A percentile compares a stretch with the other conserved stretches of the same genome.
These are phyloP conservation scores for Regulus satrapa DNA, from an alignment of 2,113 vertebrate genomes.

Conservation along the genomic window DNA sequence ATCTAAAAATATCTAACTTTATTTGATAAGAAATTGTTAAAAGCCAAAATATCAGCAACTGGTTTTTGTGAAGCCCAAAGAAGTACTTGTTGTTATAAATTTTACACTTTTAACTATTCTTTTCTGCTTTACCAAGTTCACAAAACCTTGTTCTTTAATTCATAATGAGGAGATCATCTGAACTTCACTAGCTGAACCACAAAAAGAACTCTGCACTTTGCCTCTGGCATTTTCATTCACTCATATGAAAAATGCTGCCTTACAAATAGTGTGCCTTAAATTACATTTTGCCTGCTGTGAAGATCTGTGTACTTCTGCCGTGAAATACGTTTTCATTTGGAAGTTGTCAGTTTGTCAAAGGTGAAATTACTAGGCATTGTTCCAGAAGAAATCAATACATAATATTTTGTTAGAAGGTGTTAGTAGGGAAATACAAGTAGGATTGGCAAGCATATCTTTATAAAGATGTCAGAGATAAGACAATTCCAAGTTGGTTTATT, in stretches of 20 bases:
- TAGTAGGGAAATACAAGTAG: neutral
- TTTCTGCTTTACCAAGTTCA: neutral
- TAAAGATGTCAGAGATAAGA: neutral
- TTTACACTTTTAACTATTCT: neutral
- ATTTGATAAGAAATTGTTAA: neutral
- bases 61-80: neutral
- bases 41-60: neutral
- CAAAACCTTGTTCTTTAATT: neutral
- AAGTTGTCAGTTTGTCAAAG: conserved; percentile 47
- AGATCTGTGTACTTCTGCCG: conserved; percentile 33
- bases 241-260: neutral
- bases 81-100: neutral
- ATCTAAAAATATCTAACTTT: neutral
- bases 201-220: neutral
- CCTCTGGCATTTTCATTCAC: conserved; percentile 9
- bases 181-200: neutral
- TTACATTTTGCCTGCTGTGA: conserved; percentile 55
- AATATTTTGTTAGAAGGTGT: conserved; percentile 9
- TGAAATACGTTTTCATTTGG: conserved; percentile 55
- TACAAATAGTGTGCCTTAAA: conserved; percentile 29
- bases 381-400: conserved; percentile 37
- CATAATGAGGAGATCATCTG: conserved; percentile 1
- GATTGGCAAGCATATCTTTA: neutral
- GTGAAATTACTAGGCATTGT: conserved; percentile 39
- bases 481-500: neutral